Conservation (phyloP, 2,797 vertebrate species). For the Neosilurus hyrtlii region DNA sequence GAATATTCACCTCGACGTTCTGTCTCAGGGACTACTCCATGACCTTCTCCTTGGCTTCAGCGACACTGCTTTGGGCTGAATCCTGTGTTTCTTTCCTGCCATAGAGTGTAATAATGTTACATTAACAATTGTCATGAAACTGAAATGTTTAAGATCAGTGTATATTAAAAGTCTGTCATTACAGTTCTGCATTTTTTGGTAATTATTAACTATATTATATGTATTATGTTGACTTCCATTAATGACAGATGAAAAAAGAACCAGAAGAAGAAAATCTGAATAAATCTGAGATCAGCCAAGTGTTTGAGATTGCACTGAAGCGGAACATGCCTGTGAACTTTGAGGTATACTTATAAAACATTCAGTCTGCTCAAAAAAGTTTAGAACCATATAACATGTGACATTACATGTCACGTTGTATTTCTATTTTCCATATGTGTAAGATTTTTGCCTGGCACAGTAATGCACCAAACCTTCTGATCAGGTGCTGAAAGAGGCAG, state of each 20-base stretch:
- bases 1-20: no score
- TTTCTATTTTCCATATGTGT: background rate
- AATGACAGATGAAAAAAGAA: constrained; percentile 86
- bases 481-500: constrained; percentile 94
- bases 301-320: constrained; percentile 99
- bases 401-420: background rate
- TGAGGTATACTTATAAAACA: constrained; percentile 74
- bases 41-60: no score
- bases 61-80: background rate
- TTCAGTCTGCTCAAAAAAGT: background rate
- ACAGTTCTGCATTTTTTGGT: background rate
- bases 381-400: background rate
- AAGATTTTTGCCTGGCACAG: background rate
- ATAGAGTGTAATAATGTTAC: background rate
- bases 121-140: background rate
- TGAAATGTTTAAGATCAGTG: background rate
- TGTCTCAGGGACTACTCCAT: no score
- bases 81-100: background rate
- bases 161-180: background rate
- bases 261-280: constrained; percentile 93
- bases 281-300: constrained; percentile 99
- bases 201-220: background rate
- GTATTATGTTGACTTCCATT: background rate
- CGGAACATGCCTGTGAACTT: constrained; percentile 98
- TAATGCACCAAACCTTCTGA: background rate